phyloP scores from a whole-genome alignment of 2,113 vertebrate genomes.

The Dascyllus trimaculatus region DNA sequence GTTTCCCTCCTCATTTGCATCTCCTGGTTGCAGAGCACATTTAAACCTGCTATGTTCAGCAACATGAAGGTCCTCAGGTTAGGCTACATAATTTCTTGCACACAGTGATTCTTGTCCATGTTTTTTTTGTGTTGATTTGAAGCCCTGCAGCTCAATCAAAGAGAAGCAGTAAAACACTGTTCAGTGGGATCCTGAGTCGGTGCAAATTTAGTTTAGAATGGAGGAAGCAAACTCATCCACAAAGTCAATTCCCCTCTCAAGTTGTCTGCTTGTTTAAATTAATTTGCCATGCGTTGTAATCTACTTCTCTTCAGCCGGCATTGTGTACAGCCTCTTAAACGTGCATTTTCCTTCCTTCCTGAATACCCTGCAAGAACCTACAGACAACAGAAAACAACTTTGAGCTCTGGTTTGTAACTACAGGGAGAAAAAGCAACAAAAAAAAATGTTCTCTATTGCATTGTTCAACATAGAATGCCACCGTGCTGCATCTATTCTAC shows the following conservation, averaged over 20 bases:
- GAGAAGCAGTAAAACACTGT: neutral
- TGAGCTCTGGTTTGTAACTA: too few species aligned
- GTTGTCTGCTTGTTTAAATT: neutral
- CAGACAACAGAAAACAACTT: too few species aligned
- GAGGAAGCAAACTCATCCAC: neutral
- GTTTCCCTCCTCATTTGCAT: slow-evolving; percentile 47
- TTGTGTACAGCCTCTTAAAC: neutral
- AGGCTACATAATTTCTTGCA: neutral
- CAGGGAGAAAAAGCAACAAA: too few species aligned
- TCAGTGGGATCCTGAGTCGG: neutral
- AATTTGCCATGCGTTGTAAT: neutral
- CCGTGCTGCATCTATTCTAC: neutral
- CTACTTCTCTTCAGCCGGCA: neutral
- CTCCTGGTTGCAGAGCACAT: slow-evolving; percentile 15
- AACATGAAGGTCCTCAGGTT: slow-evolving; percentile 32
- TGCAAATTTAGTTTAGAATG: neutral
- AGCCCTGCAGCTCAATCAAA: neutral
- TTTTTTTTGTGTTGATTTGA: slow-evolving; percentile 10
- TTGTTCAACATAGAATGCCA: neutral
- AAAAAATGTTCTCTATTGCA: too few species aligned
- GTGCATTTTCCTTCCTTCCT: neutral
- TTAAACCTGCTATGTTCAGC: slow-evolving; percentile 56
- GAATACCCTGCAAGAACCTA: neutral
- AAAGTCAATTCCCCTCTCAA: neutral
- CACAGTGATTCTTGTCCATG: slow-evolving; percentile 2